phyloP scores from a whole-genome alignment of 2,113 vertebrate genomes.

The Pan paniscus region DNA sequence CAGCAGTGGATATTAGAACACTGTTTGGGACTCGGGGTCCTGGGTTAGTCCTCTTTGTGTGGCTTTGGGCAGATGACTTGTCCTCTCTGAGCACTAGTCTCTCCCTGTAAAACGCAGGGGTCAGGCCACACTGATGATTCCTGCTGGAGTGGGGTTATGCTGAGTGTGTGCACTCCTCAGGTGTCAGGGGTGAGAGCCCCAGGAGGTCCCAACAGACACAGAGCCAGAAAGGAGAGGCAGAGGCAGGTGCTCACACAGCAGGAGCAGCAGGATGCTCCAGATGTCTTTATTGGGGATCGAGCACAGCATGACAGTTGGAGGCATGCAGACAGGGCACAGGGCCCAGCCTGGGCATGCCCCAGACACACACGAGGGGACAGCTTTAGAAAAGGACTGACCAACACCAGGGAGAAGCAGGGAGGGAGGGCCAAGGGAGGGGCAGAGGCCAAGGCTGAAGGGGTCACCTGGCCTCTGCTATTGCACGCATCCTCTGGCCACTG shows the following conservation, averaged over 20 bases:
- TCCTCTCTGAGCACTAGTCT: not conserved
- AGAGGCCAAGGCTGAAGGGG: slow-evolving; percentile 75
- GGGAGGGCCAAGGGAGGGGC: slow-evolving; percentile 47
- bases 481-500: slow-evolving; percentile 59
- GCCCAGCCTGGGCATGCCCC: slow-evolving; percentile 79
- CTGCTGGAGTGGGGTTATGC: not conserved
- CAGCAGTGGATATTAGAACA: not conserved
- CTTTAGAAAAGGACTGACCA: slow-evolving; percentile 53
- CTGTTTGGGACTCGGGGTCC: not conserved
- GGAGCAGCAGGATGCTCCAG: slow-evolving; percentile 75
- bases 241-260: slow-evolving; percentile 33
- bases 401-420: not conserved
- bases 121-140: not conserved
- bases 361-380: slow-evolving; percentile 75
- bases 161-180: not conserved
- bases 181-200: not conserved
- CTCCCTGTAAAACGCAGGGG: not conserved
- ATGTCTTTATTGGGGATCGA: slow-evolving; percentile 84
- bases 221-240: slow-evolving; percentile 50
- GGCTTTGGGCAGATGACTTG: not conserved
- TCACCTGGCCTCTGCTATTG: slow-evolving; percentile 74
- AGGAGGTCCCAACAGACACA: not conserved
- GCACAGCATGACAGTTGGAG: slow-evolving; percentile 76
- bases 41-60: not conserved
- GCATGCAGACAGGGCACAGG: slow-evolving; percentile 77